Evolutionary conservation across 2,888 invertebrate genomes (phyloP), one percentile per base, ranked within the genome.

Genomic region (Latheticus oryzae): DNA sequence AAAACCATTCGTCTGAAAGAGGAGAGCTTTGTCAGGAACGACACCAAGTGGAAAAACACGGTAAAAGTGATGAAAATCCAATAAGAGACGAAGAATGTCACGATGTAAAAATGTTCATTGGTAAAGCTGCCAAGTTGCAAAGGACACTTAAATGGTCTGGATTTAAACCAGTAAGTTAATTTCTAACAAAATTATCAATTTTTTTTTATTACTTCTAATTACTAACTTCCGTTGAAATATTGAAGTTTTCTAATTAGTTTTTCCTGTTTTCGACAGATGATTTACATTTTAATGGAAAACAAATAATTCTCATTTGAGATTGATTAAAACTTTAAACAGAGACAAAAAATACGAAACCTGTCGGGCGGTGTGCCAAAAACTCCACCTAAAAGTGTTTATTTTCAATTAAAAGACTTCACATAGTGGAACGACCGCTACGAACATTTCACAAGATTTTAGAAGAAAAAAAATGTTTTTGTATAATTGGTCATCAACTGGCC

Each of bases 81-180:
- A 58, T 19, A 30, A 30, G 45, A 19, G 54, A 58, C 24, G 45
- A 52, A 11, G 48, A 48, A 23, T 37, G 35, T 37, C 37, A 23
- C 37, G 60, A 53, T 43, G 43, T 35, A 16, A 16, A 24, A 5
- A 24, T 53, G 12, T 45, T 35, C 13, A 42, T 84, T 68, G 78
- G 80, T 65, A 80, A 82, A 47, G 84, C 82, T 30, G 83, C 83
- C 32, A 76, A 77, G 52, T 75, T 85, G 68, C 82, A 82, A 73
- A 78, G 85, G 63, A 80, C 82, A n/a, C 74, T 85, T 32, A 80
- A 81, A 63, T 82, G 83, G 72, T 83, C 81, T 26, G 84, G 83
- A 64, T 81, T 81, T 65, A 84, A 83, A 81, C 82, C 82, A 81
- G 85, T 85, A 73, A 72, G 80, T 70, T 51, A 11, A n/a, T n/a